A percentile compares a stretch with the other conserved stretches of the same genome.
These are phyloP conservation scores for Eretmocerus hayati DNA, from an alignment of 2,888 invertebrate genomes.

Conservation along the genomic window DNA sequence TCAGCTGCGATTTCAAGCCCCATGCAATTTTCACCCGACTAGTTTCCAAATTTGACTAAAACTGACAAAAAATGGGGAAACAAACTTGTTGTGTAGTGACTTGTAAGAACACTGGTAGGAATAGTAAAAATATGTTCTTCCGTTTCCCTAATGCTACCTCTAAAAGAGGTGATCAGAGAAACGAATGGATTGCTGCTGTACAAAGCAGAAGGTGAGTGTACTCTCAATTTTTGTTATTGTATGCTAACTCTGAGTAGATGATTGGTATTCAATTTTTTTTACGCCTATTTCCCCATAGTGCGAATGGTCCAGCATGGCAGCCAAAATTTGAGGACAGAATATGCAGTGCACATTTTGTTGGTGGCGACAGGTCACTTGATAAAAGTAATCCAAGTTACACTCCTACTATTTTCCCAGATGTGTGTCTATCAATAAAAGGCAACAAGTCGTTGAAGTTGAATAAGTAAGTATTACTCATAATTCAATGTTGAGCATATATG, in stretches of 20 bases:
- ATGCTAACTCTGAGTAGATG: no score
- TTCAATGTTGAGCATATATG: no score
- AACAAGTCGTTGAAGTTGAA: no score
- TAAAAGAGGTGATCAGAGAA: background rate
- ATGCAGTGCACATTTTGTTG: conserved; percentile 1
- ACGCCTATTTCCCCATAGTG: background rate
- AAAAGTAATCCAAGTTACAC: background rate
- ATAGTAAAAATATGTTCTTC: background rate
- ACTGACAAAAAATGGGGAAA: background rate
- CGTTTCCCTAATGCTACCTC: background rate
- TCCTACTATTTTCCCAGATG: background rate
- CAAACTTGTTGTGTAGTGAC: background rate
- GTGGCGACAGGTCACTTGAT: background rate
- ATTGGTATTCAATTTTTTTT: background rate
- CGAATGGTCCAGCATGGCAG: background rate
- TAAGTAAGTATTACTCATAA: no score
- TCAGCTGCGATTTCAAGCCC: no score
- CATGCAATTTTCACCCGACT: no score
- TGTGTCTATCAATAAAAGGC: background rate
- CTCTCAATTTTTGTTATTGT: background rate
- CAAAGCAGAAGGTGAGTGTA: background rate
- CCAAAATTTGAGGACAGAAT: background rate
- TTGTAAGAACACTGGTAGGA: background rate
- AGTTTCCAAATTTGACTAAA: no score
- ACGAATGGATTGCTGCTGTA: background rate